Percentiles rank a stretch among this genome's conserved stretches.
phyloP scores from a whole-genome alignment of 2,888 invertebrate species.

The Trimorus sp. region DNA sequence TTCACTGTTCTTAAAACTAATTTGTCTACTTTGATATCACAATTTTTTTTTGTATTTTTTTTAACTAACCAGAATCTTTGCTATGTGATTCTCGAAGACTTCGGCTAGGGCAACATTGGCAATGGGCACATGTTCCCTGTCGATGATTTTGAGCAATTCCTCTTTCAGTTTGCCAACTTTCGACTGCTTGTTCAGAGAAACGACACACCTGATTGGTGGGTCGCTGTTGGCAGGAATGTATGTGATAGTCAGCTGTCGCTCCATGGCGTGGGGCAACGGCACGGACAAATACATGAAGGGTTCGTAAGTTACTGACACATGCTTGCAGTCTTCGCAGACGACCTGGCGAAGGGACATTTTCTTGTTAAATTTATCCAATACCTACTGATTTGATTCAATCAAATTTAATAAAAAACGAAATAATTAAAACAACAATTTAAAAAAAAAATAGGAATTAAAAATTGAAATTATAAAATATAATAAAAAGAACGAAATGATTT shows the following conservation, averaged over 20 bases:
- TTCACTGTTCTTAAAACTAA: too few relatives aligned
- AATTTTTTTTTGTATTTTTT: too few relatives aligned
- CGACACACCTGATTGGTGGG: conserved; percentile 81
- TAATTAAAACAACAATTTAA: too few relatives aligned
- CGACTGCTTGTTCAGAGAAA: conserved; percentile 84
- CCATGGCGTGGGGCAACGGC: conserved; percentile 85
- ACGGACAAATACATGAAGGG: conserved; percentile 87
- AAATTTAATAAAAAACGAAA: background rate
- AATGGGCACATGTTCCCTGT: conserved; percentile 77
- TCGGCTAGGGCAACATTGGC: conserved; percentile 83
- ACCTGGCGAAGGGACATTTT: conserved; percentile 81
- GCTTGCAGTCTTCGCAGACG: conserved; percentile 84
- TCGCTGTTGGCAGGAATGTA: conserved; percentile 82
- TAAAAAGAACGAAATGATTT: too few relatives aligned
- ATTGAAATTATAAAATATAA: too few relatives aligned
- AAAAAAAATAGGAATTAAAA: too few relatives aligned
- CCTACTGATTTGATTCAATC: background rate
- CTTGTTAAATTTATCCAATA: background rate
- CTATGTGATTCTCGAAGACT: conserved; percentile 84
- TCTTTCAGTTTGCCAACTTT: conserved; percentile 83
- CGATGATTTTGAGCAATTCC: conserved; percentile 81
- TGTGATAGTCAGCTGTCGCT: conserved; percentile 84
- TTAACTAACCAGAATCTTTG: conserved; percentile 83
- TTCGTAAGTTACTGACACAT: conserved; percentile 85
- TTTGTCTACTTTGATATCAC: too few relatives aligned